Conservation (phyloP, 2,888 invertebrate species). For the Luffia ferchaultella region DNA sequence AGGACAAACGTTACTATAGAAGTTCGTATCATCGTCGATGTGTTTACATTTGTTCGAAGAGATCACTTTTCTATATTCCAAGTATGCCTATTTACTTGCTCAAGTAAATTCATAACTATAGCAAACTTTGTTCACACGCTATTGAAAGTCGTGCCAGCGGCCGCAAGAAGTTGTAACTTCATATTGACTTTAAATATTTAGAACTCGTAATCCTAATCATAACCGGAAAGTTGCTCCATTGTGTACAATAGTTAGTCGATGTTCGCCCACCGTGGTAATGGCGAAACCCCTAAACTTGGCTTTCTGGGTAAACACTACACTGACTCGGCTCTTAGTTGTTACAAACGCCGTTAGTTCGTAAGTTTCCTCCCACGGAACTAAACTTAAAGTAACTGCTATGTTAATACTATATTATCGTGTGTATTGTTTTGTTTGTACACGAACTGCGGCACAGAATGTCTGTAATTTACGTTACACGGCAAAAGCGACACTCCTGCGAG, state of each 20-base stretch:
- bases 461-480: too few species aligned
- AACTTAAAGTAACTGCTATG: background rate
- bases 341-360: background rate
- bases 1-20: too few species aligned
- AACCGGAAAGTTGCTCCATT: background rate
- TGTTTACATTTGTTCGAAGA: too few species aligned
- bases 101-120: too few species aligned
- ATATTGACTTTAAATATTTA: background rate
- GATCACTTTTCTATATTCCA: too few species aligned
- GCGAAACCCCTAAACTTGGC: background rate
- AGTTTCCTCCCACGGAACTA: background rate
- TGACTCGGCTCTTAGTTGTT: background rate
- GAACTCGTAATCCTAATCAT: background rate
- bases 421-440: too few species aligned
- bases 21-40: too few species aligned
- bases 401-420: background rate
- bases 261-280: background rate
- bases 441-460: too few species aligned
- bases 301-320: background rate
- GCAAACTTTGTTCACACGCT: too few species aligned
- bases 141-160: too few species aligned
- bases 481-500: too few species aligned
- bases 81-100: too few species aligned
- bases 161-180: background rate
- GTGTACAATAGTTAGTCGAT: background rate